Evolutionary conservation across 2,888 invertebrate species (phyloP), one percentile per base, ranked within the genome.

Genomic region (Peribatodes rhomboidaria): DNA sequence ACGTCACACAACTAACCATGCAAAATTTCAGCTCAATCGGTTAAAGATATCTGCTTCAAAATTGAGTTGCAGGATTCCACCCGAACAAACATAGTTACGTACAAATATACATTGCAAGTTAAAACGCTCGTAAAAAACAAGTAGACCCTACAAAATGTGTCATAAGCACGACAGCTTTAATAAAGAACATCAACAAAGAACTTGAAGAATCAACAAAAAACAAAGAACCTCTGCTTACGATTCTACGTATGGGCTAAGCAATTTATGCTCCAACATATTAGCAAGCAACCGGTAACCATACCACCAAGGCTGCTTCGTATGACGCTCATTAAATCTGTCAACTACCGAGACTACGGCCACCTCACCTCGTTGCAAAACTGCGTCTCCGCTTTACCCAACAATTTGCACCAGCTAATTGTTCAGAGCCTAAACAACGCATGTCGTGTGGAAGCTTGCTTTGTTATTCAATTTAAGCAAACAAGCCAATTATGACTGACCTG

Each of bases 391-490:
- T 63, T 63, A 14, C 63, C 33, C 58, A 63, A 57, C 33, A 53
- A 53, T 58, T 58, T 58, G 39, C 41, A 42, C 53, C 53, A 47
- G 41, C 16, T 63, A 58, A 63, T 63, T 63, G 46, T 57, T 58
- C n/a, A 54, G 16, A 31, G 39, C 11, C 20, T 31, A 50, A 44
- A 54, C 39, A 49, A 27, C 61, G 13, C 33, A 37, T 54, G 18
- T 47, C 18, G 41, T 50, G 41, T 47, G 31, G 37, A 47, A 54
- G 31, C 39, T n/a, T 22, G 9, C 39, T 33, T 33, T 33, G 33
- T 49, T 16, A 11, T 33, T 16, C 10, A 14, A 33, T 10, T 11
- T 6, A 2, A 18, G 31, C 2, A 8, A n/a, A 22, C 46, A 22
- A 27, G 27, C 20, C 27, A 27, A 18, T 18, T 16, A 16, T 1